Base-by-base conservation (phyloP, 2,113 vertebrate species). In the Phaethornis superciliosus region DNA sequence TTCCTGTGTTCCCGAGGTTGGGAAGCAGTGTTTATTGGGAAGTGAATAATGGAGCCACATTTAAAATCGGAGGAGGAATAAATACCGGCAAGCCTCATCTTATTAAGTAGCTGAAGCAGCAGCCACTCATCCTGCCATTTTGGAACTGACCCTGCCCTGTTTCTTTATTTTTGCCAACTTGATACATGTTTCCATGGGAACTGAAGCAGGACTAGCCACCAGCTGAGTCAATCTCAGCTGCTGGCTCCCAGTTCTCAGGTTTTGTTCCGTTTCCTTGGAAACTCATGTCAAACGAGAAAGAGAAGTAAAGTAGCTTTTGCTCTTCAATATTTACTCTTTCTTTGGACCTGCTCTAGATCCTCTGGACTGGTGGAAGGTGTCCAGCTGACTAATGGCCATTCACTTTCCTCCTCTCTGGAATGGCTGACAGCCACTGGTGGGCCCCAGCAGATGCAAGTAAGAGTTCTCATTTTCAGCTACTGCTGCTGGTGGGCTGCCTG, bases 151-250 rank as follows among this genome's bases (percentile, higher is more conserved):
- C 76, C 85, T 91, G 59, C 52, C 85, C 85, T 83, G 40, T 82
- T 94, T 90, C 81, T 88, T 96, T 94, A 68, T 95, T 96, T 96
- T 89, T 96, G 83, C 96, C 85, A 88, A 82, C 90, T 92, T 93
- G 93, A 96, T 94, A 95, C 9, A 6, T 28, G 96, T 97, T 97
- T 93, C 97, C 94, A 97, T 96, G 84, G 97, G 80, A 96, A 97
- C 97, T 74, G 72, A 83, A 97, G 88, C 72, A 95, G 89, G 68
- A 95, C 88, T 88, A 94, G 94, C 94, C 96, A 96, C 96, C 96
- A 96, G 95, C 97, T 96, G 96, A 97, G 96, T 94, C 96, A 96
- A 96, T 96, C 95, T 94, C 95, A 94, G 94, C 83, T 96, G 94
- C 83, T 94, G 95, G 85, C 93, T 97, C 87, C 71, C 91, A 90